Evolutionary conservation across 1,140 invertebrate genomes (phyloP).

Genomic region (Babylonia areolata): DNA sequence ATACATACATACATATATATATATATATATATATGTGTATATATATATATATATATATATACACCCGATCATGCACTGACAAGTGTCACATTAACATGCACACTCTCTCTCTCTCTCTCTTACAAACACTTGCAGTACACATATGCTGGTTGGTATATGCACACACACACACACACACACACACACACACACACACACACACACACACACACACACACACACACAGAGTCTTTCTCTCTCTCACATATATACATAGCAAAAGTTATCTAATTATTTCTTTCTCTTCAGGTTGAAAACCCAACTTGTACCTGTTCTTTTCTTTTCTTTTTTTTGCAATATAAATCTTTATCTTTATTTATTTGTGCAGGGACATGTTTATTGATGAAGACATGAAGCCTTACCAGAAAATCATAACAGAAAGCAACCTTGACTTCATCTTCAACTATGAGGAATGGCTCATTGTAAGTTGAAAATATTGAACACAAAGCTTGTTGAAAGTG

Average conservation of each 20-base stretch:
- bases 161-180: not conserved
- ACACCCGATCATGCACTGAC: too few relatives aligned
- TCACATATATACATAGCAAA: too few relatives aligned
- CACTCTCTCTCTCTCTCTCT: not conserved
- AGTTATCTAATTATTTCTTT: too few relatives aligned
- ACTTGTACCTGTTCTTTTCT: too few relatives aligned
- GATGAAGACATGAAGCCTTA: slow-evolving; percentile 68
- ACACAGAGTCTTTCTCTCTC: too few relatives aligned
- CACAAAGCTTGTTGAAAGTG: not conserved
- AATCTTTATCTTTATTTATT: not conserved
- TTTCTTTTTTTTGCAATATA: too few relatives aligned
- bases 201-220: too few relatives aligned
- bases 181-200: not conserved
- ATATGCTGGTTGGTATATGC: not conserved
- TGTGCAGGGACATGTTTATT: slow-evolving; percentile 74
- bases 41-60: too few relatives aligned
- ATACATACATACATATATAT: too few relatives aligned
- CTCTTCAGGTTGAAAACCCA: too few relatives aligned
- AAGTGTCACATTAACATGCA: not conserved
- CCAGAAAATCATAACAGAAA: slow-evolving; percentile 65
- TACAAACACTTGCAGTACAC: not conserved
- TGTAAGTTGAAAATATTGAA: slow-evolving; percentile 32
- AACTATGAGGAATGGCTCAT: slow-evolving; percentile 69
- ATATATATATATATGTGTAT: too few relatives aligned
- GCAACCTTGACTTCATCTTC: slow-evolving; percentile 73